phyloP scores from a whole-genome alignment of 2,113 vertebrate genomes.

The Plectropomus leopardus region DNA sequence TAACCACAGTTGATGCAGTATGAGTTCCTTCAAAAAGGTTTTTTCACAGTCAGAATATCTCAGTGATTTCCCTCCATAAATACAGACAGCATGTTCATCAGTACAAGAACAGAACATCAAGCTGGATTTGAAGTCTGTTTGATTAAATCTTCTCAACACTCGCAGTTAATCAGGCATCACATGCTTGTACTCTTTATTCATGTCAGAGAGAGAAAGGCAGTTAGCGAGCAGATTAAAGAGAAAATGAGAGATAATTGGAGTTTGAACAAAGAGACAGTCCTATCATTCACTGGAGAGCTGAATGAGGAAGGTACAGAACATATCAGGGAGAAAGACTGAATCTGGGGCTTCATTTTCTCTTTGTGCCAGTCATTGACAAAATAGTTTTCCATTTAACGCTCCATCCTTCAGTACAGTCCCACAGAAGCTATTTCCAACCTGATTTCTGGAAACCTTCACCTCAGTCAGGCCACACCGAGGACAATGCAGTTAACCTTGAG shows the following conservation, averaged over 20 bases:
- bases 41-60: not conserved
- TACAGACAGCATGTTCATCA: not conserved
- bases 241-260: constrained; percentile 48
- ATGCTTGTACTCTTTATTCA: constrained; percentile 25
- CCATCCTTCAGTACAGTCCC: not conserved
- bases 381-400: constrained; percentile 1
- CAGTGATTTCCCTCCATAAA: not conserved
- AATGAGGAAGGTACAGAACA: constrained; percentile 1
- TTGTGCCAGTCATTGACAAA: not conserved
- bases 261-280: constrained; percentile 35
- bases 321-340: constrained; percentile 7
- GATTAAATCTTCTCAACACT: constrained; percentile 36
- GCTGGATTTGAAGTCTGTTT: constrained; percentile 21
- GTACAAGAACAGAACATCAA: constrained; percentile 6
- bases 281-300: constrained; percentile 7
- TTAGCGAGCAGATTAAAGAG: constrained; percentile 52
- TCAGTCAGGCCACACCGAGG: constrained; percentile 4
- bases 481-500: constrained; percentile 17
- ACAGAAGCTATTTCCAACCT: not conserved
- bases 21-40: not conserved
- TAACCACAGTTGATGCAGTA: no score
- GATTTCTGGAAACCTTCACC: constrained; percentile 1
- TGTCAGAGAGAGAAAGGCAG: constrained; percentile 32
- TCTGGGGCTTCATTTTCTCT: constrained; percentile 14
- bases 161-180: constrained; percentile 42